A percentile compares a stretch with the other conserved stretches of the same genome.
Evolutionary conservation across 2,797 vertebrate species (phyloP).

Genomic region (Meriones psammophilus): DNA sequence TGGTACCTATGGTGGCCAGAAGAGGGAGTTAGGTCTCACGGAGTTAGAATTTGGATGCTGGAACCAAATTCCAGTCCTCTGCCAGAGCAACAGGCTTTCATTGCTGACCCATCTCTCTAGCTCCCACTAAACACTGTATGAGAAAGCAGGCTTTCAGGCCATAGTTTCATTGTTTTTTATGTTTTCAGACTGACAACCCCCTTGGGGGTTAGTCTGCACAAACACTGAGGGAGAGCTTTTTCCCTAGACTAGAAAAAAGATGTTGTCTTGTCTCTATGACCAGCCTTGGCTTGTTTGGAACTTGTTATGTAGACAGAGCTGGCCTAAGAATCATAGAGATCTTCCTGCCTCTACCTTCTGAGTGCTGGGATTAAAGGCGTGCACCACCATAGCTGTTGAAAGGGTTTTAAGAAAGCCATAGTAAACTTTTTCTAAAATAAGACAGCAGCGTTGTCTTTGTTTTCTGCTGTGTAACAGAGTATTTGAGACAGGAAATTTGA

Average conservation of each 20-base stretch:
- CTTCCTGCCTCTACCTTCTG: not conserved
- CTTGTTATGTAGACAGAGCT: not conserved
- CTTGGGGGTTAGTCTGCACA: not conserved
- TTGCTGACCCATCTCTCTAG: not conserved
- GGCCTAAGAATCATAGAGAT: not conserved
- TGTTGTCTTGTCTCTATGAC: not conserved
- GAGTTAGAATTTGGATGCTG: not conserved
- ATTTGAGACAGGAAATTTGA: not conserved
- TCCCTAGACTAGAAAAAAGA: not conserved
- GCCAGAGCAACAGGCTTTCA: not conserved
- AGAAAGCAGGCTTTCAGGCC: not conserved
- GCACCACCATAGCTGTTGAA: not conserved
- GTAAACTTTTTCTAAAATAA: not conserved
- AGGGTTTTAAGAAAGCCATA: not conserved
- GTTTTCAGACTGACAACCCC: not conserved
- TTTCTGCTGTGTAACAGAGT: not conserved
- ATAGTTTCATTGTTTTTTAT: not conserved
- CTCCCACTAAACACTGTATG: constrained; percentile 29
- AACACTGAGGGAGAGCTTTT: not conserved
- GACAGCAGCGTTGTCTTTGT: not conserved
- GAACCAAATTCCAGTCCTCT: not conserved
- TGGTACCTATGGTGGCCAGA: not conserved
- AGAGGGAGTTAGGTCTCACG: not conserved
- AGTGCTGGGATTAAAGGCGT: not conserved
- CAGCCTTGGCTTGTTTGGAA: not conserved